phyloP scores from a whole-genome alignment of 2,113 vertebrate species.

The Aythya baeri region DNA sequence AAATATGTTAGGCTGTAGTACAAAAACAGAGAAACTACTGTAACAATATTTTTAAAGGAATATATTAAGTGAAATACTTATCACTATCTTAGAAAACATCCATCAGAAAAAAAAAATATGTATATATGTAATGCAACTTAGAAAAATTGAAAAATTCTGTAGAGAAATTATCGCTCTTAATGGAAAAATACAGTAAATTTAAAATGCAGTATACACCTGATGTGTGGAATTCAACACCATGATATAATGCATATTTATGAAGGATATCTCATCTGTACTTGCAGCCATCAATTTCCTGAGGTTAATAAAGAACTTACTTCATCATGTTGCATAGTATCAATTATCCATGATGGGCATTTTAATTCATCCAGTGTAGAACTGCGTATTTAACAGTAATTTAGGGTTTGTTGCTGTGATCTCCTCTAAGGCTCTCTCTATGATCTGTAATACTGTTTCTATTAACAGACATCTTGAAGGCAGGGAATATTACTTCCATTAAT shows the following conservation, averaged over 20 bases:
- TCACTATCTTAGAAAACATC: not conserved
- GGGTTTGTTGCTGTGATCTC: not conserved
- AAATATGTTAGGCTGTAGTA: not conserved
- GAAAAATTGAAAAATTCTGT: not conserved
- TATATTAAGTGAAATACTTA: not conserved
- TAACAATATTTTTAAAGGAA: not conserved
- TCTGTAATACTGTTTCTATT: constrained; percentile 38
- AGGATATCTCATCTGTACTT: constrained; percentile 30
- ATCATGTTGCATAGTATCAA: constrained; percentile 58
- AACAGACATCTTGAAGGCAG: constrained; percentile 9
- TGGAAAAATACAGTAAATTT: not conserved
- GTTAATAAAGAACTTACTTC: constrained; percentile 50
- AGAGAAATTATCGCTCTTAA: not conserved
- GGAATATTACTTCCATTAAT: not conserved
- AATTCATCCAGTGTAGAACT: constrained; percentile 21
- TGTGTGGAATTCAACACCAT: constrained; percentile 36
- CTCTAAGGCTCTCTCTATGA: constrained; percentile 7
- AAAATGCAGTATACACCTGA: constrained; percentile 4
- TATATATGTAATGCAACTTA: not conserved
- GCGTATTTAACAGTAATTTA: constrained; percentile 38
- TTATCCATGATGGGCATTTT: constrained; percentile 47
- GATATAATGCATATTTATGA: constrained; percentile 64
- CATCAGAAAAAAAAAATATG: not conserved
- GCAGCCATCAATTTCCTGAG: constrained; percentile 31
- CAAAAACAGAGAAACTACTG: not conserved